Evolutionary conservation across 2,797 vertebrate species (phyloP), one percentile per base, ranked within the genome.

Genomic region (Pseudotriccus pelzelni): DNA sequence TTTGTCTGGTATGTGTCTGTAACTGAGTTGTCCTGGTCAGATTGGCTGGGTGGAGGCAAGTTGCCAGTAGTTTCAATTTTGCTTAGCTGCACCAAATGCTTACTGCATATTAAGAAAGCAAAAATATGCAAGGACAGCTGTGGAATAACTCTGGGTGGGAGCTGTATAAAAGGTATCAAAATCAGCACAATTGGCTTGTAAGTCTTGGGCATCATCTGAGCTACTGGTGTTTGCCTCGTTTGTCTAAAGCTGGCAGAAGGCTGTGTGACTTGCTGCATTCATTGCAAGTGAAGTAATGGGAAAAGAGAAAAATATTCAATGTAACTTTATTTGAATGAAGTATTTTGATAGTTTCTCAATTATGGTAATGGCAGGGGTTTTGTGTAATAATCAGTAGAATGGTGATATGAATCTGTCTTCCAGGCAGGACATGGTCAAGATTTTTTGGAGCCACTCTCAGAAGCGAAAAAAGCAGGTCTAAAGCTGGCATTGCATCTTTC

Each of bases 401-500:
- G 75, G 21, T 93, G 17, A 84, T 87, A n/a, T 36, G 43, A 80
- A 81, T 70, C 62, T 68, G 34, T 94, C 94, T 97, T 96, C 41
- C 96, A 99, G 99, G 98, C 98, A 67, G 99, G 99, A 69, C 98
- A 97, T 76, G 99, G 98, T 64, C 98, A 97, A 97, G 97, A 99
- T 82, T 98, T 99, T 37, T 97, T 99, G 84, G 99, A 99, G 88
- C 98, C 99, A 0, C 98, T 99, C 69, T 97, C 98, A 64, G 98
- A 97, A 96, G 99, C 99, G 37, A 99, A 98, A 97, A 99, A 98
- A 93, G 97, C 97, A 82, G 99, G 99, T 62, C 97, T 99, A 44
- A 99, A 99, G 97, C 94, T 99, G 96, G 98, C 99, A 1, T 91
- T 99, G 91, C 99, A 99, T 93, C 98, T 99, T 90, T 98, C 99